A percentile compares a stretch with the other conserved stretches of the same genome.
phyloP scores from a whole-genome alignment of 1,140 invertebrate genomes.

The Chironomus striatipennis region DNA sequence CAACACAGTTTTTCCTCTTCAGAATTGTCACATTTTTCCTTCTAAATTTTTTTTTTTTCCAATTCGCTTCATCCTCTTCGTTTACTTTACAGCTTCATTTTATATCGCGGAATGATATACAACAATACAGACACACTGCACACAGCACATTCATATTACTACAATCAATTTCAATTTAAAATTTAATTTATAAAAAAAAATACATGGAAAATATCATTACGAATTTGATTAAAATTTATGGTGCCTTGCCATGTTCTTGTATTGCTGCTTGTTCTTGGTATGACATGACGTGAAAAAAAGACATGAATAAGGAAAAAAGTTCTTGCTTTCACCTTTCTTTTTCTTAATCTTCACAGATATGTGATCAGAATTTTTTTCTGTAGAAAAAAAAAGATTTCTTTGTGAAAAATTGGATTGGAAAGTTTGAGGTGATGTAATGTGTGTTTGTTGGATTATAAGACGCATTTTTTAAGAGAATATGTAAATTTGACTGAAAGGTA shows the following conservation, averaged over 20 bases:
- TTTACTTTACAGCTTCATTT: too few species aligned
- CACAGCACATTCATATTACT: not conserved
- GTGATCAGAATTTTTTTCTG: not conserved
- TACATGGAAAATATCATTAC: constrained; percentile 19
- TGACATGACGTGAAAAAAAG: not conserved
- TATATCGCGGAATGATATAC: too few species aligned
- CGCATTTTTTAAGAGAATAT: too few species aligned
- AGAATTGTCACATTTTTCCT: not conserved
- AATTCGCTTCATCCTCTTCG: too few species aligned
- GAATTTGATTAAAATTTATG: constrained; percentile 14
- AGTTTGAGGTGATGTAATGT: too few species aligned
- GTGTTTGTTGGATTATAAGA: too few species aligned
- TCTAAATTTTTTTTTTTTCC: too few species aligned
- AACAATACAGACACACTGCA: too few species aligned
- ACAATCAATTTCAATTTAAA: constrained; percentile 22
- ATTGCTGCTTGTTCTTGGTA: not conserved
- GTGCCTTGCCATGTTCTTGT: not conserved
- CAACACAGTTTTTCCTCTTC: too few species aligned
- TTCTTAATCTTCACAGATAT: not conserved
- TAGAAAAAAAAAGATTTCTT: not conserved
- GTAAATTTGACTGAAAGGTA: too few species aligned
- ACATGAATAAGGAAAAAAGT: not conserved
- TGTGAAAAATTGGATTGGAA: too few species aligned
- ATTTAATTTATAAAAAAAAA: constrained; percentile 20
- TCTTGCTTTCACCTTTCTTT: not conserved